A percentile compares a stretch with the other conserved stretches of the same genome.
These are phyloP conservation scores for Tiaroga cobitis DNA, from an alignment of 2,797 vertebrate species.

Conservation along the genomic window DNA sequence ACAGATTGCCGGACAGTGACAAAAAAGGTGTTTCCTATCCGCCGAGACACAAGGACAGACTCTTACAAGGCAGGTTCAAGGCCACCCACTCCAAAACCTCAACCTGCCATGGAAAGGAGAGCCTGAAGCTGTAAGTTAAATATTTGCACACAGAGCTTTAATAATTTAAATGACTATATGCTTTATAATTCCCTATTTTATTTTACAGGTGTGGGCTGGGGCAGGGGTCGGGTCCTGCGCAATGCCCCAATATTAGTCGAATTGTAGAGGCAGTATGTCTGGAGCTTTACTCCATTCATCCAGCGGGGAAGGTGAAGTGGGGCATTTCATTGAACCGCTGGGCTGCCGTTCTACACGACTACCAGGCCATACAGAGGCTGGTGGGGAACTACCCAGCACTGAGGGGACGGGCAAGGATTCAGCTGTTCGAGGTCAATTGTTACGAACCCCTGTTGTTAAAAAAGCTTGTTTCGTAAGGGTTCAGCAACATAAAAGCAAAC, in stretches of 20 bases:
- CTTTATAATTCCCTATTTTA: background rate
- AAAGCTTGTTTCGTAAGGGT: too few relatives aligned
- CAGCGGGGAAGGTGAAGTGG: background rate
- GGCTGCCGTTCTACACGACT: background rate
- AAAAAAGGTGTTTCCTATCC: background rate
- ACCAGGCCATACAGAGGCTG: background rate
- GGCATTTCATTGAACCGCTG: background rate
- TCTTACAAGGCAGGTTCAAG: conserved; percentile 5
- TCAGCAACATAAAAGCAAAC: too few relatives aligned
- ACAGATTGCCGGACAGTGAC: background rate
- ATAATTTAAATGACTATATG: background rate
- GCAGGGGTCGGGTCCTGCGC: background rate
- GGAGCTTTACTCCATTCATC: background rate
- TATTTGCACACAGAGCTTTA: background rate
- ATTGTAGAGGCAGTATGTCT: background rate
- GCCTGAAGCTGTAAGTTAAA: too few relatives aligned
- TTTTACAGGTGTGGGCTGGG: background rate
- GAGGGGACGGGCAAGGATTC: too few relatives aligned
- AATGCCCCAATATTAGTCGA: background rate
- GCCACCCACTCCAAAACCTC: background rate
- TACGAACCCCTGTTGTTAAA: too few relatives aligned
- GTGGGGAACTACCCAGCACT: too few relatives aligned
- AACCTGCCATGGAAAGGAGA: too few relatives aligned
- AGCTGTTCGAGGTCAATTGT: too few relatives aligned
- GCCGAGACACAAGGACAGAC: background rate